phyloP scores from a whole-genome alignment of 2,113 vertebrate species.

The Perca schrenkii region DNA sequence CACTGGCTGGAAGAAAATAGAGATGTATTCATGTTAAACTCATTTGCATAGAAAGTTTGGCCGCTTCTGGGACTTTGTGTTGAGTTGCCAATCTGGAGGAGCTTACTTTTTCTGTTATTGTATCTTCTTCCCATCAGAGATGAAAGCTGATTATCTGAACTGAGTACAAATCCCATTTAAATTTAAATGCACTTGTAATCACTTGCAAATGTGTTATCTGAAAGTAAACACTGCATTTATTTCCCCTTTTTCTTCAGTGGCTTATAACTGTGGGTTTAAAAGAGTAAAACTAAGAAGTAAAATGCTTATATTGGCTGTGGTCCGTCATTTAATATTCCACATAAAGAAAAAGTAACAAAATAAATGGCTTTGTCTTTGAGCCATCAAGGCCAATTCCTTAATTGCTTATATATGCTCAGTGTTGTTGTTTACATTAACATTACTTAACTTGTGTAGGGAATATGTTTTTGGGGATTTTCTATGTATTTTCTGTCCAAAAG shows the following conservation, averaged over 20 bases:
- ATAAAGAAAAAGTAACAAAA: background rate
- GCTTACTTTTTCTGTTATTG: background rate
- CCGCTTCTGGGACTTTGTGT: background rate
- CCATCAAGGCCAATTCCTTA: background rate
- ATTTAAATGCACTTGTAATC: too few relatives aligned
- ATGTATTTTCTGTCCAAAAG: background rate
- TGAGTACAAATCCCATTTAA: too few relatives aligned
- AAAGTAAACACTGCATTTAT: background rate
- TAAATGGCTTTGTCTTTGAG: background rate
- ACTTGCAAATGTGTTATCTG: too few relatives aligned
- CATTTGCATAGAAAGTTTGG: slow-evolving; percentile 19
- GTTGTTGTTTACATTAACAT: background rate
- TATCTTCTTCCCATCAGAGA: too few relatives aligned
- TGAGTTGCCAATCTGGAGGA: background rate
- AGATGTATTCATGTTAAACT: slow-evolving; percentile 38
- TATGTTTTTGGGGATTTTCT: background rate
- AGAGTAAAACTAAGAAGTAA: too few relatives aligned
- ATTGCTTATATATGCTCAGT: slow-evolving; percentile 26
- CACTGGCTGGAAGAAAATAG: slow-evolving; percentile 22
- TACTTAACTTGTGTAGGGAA: background rate
- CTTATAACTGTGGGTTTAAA: too few relatives aligned
- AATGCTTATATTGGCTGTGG: background rate
- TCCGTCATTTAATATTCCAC: background rate
- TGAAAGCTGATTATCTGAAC: too few relatives aligned
- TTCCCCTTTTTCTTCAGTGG: too few relatives aligned